A percentile compares a stretch with the other conserved stretches of the same genome.
Evolutionary conservation across 2,888 invertebrate species (phyloP).

Genomic region (Chydorus sphaericus): DNA sequence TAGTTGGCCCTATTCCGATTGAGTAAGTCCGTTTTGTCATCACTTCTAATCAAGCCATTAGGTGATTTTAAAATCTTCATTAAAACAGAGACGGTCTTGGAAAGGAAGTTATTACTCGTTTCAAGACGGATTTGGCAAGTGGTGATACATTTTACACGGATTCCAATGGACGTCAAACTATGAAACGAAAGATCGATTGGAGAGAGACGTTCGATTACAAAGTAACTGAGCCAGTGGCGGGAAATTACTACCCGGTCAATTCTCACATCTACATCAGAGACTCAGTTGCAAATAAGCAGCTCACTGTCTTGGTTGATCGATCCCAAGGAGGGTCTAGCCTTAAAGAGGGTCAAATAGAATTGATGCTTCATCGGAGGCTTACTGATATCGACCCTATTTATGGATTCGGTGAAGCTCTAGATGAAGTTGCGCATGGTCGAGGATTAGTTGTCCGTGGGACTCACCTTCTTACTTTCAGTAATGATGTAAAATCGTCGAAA

Average conservation of each 20-base stretch:
- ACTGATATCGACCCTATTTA: constrained; percentile 79
- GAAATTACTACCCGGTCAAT: constrained; percentile 89
- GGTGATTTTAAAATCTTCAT: no score
- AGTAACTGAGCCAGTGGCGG: constrained; percentile 55
- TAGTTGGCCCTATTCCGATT: no score
- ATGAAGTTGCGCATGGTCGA: constrained; percentile 47
- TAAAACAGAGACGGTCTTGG: constrained; percentile 47
- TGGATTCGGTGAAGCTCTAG: constrained; percentile 80
- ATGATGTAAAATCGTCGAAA: background rate
- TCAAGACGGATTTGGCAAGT: constrained; percentile 45
- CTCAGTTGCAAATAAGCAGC: constrained; percentile 18
- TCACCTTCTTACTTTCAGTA: background rate
- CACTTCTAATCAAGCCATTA: no score
- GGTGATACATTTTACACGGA: constrained; percentile 71
- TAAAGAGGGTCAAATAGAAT: constrained; percentile 28
- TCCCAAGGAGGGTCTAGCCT: constrained; percentile 29
- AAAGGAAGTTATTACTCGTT: constrained; percentile 68
- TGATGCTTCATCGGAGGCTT: constrained; percentile 59
- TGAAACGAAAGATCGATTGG: constrained; percentile 49
- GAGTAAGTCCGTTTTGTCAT: no score
- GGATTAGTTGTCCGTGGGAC: constrained; percentile 7
- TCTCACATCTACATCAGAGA: constrained; percentile 58
- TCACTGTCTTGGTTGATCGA: constrained; percentile 18
- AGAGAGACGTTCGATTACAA: constrained; percentile 56
- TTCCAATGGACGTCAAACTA: constrained; percentile 76